Conservation (phyloP, 2,888 invertebrate species). For the Diplolepis rosae region DNA sequence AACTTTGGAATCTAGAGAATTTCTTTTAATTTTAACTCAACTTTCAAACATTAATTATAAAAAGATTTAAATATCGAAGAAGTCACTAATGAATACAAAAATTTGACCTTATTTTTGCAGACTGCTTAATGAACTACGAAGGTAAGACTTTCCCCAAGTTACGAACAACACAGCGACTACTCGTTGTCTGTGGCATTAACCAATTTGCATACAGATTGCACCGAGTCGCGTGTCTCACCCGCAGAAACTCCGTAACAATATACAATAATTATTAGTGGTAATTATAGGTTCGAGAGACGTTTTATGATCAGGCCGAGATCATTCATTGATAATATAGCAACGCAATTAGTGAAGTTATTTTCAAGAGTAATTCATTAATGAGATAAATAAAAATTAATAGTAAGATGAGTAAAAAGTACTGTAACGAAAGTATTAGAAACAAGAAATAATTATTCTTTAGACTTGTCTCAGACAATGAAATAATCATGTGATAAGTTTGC, state of each 20-base stretch:
- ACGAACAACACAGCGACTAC: neutral
- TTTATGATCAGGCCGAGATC: constrained; percentile 10
- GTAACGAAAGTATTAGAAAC: too few relatives aligned
- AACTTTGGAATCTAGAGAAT: too few relatives aligned
- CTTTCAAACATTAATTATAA: too few relatives aligned
- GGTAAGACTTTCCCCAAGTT: neutral
- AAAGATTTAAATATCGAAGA: too few relatives aligned
- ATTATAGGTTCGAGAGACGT: constrained; percentile 14
- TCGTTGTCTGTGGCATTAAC: constrained; percentile 6
- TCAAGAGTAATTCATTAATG: neutral
- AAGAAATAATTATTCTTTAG: too few relatives aligned
- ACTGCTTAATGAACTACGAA: neutral
- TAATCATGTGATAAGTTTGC: too few relatives aligned
- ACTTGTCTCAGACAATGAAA: too few relatives aligned
- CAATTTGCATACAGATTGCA: constrained; percentile 27
- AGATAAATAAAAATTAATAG: too few relatives aligned
- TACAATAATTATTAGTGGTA: constrained; percentile 23
- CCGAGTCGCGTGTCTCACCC: constrained; percentile 21
- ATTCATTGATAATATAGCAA: constrained; percentile 1
- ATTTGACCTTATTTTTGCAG: too few relatives aligned
- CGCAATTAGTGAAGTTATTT: constrained; percentile 5
- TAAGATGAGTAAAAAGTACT: too few relatives aligned
- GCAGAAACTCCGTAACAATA: constrained; percentile 13
- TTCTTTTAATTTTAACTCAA: too few relatives aligned
- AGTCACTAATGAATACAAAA: too few relatives aligned